Percentiles rank a stretch among this genome's conserved stretches.
phyloP scores from a whole-genome alignment of 2,113 vertebrate species.

The Neogobius melanostomus region DNA sequence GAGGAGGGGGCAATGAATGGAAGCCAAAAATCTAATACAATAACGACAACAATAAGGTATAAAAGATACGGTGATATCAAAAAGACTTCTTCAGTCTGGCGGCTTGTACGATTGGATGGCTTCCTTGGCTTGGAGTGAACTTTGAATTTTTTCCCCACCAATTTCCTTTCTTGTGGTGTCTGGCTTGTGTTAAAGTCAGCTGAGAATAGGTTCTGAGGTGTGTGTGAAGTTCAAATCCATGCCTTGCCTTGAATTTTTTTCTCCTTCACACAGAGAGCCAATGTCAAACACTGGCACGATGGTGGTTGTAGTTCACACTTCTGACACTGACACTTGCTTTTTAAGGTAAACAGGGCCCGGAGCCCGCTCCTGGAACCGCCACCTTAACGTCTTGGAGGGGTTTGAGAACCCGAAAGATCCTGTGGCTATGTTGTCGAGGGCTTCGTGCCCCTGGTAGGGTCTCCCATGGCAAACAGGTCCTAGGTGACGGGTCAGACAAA shows the following conservation, averaged over 20 bases:
- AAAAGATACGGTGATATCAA: constrained; percentile 51
- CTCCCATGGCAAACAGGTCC: too few relatives aligned
- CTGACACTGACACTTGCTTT: constrained; percentile 16
- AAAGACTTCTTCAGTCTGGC: constrained; percentile 29
- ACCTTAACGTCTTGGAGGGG: too few relatives aligned
- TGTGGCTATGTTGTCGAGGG: too few relatives aligned
- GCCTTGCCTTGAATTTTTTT: constrained; percentile 40
- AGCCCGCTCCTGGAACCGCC: too few relatives aligned
- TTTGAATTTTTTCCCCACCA: constrained; percentile 30
- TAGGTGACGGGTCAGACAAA: too few relatives aligned
- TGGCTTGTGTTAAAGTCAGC: constrained; percentile 66
- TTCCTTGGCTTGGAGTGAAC: constrained; percentile 42
- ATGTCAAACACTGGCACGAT: constrained; percentile 63
- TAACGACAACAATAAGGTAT: neutral
- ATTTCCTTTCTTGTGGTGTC: constrained; percentile 48
- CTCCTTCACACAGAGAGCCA: constrained; percentile 24
- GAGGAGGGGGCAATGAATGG: constrained; percentile 23
- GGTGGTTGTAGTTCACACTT: constrained; percentile 28
- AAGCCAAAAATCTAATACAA: constrained; percentile 20
- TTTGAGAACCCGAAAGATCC: too few relatives aligned
- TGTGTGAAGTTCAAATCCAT: constrained; percentile 68
- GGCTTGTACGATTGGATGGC: constrained; percentile 25
- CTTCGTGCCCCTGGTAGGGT: too few relatives aligned
- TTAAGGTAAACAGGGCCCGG: constrained; percentile 19
- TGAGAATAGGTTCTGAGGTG: constrained; percentile 69